Evolutionary conservation across 2,888 invertebrate species (phyloP), one percentile per base, ranked within the genome.

Genomic region (Artemia sp.): DNA sequence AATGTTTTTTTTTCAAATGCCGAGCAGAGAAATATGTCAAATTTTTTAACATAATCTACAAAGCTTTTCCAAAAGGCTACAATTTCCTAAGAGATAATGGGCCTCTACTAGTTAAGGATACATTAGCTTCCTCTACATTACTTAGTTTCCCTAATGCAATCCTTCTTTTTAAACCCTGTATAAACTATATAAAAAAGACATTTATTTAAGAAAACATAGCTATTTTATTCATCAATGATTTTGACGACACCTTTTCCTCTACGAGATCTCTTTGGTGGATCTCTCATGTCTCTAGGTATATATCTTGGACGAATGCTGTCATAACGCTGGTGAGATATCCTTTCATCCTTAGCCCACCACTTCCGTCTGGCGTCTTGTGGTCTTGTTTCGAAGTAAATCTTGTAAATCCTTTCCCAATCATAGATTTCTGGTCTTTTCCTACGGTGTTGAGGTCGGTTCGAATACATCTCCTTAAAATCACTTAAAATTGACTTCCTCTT

Each of bases 351-450:
- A 8, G 73, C 74, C 77, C 88, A 91, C 75, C 85, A 86, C 68
- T 88, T 82, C 69, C 83, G 80, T 74, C 82, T 85, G 9, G 85
- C 81, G 69, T 90, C 90, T 78, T 85, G 77, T 68, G 83, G 82
- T 72, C 88, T 81, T 0, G 85, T 87, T 12, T 87, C 82, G 75
- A 68, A 70, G 53, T 64, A 67, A 52, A 77, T 75, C 73, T 89
- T 87, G 77, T 90, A 92, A 72, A 92, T 87, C 73, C 83, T 83
- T 76, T 92, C 90, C 92, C 92, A 93, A 70, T 84, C 77, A 75
- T 87, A 87, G 52, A 86, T 80, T 80, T 92, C 90, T 38, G 89
- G 87, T 24, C 64, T 58, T 12, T 78, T 71, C 67, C 83, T 78
- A 24, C 82, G 79, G 75, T 84, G 83, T 71, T 84, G 81, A 0